phyloP scores from a whole-genome alignment of 2,888 invertebrate genomes.

The Eudasyphora cyanicolor region DNA sequence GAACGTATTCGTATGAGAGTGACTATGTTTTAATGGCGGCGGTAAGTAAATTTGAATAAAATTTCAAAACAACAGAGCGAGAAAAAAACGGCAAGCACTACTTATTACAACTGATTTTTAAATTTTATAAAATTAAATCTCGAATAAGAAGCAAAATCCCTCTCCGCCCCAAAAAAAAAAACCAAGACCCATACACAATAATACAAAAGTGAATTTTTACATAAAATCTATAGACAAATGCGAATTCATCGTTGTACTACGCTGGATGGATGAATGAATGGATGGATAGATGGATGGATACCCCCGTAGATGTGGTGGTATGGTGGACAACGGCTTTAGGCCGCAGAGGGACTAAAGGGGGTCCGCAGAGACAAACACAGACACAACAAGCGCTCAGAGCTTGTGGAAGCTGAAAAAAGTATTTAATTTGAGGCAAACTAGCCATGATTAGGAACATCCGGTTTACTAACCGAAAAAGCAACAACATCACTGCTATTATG shows the following conservation, averaged over 20 bases:
- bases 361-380: constrained; percentile 2
- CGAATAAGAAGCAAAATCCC: background rate
- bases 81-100: background rate
- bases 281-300: constrained; percentile 50
- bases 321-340: background rate
- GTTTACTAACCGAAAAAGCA: constrained; percentile 79
- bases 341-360: background rate
- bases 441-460: constrained; percentile 80
- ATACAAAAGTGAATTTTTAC: constrained; percentile 46
- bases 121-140: constrained; percentile 30
- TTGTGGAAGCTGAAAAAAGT: constrained; percentile 67
- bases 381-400: constrained; percentile 37
- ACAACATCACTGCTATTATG: constrained; percentile 29
- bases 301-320: background rate
- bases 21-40: too few species aligned
- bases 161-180: too few species aligned
- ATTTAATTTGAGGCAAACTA: constrained; percentile 80
- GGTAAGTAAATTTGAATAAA: constrained; percentile 24
- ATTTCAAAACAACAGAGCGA: constrained; percentile 3
- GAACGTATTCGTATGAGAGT: background rate
- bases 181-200: background rate
- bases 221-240: background rate
- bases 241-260: background rate
- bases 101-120: background rate
- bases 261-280: constrained; percentile 6